Evolutionary conservation across 2,113 vertebrate genomes (phyloP), one percentile per base, ranked within the genome.

Genomic region (Peucedramus taeniatus): DNA sequence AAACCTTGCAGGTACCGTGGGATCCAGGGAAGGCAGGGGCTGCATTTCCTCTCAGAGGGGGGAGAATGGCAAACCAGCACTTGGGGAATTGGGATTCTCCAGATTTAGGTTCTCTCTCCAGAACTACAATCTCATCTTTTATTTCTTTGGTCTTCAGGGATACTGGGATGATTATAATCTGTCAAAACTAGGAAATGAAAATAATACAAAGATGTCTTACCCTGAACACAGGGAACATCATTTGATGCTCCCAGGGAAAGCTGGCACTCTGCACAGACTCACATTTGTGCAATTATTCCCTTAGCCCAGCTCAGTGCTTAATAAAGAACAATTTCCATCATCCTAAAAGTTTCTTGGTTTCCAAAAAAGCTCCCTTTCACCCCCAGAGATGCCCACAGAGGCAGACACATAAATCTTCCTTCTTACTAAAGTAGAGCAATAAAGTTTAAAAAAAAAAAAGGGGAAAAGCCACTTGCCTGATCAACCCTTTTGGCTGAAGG

Each of bases 11-110:
- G 40, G 66, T 53, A 35, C 14, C 13, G 2, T 8, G 26, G n/a
- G 37, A 45, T 31, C 21, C 21, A 10, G 3, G 42, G 50, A 64
- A 65, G 37, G 16, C 45, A 53, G 8, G 6, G 21, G n/a, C 24
- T 28, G 40, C n/a, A 27, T 47, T 68, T 57, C 44, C 10, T 6
- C 12, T 11, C 33, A 2, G 2, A 0, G 1, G 30, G 26, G 37
- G 18, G 3, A 33, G 31, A 16, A 27, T 2, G 53, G 23, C 35
- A 40, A 19, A 30, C 35, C 77, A 22, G 20, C 49, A 4, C 4
- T 3, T 39, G 24, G 37, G 31, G 33, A 53, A 22, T 19, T 7
- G 47, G 11, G 33, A 12, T 45, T 39, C 51, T 74, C 26, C 18
- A n/a, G 13, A 13, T 75, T 74, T 39, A n/a, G 6, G 15, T n/a